Evolutionary conservation across 1,140 invertebrate species (phyloP), one percentile per base, ranked within the genome.

Genomic region (Calliphora vicina): DNA sequence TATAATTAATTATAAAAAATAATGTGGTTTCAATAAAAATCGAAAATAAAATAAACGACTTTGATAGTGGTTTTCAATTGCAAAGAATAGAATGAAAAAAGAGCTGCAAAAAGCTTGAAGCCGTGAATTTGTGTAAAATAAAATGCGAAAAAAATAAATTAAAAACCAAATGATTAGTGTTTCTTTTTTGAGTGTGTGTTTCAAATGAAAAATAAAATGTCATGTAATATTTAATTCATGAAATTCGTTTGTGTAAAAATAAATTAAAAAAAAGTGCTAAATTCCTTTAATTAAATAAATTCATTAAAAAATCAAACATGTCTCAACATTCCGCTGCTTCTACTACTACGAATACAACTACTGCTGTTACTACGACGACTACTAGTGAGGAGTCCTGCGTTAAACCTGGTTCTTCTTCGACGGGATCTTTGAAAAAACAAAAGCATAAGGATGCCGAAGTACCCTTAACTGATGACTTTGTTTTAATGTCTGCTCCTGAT

Each of bases 401-500:
- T 57, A 57, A 57, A n/a, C 2, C 50, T 1, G 50, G 15, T 17
- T n/a, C 15, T 15, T 25, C 61, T 67, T 25, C 23, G 2, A 67
- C 23, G n/a, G 61, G 61, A 8, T 67, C 61, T 23, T 23, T 67
- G 20, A 67, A 67, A 23, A 67, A 67, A 23, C 61, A 67, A 23
- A 67, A 67, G 12, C 23, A 67, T 12, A 67, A 67, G 61, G 61
- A 67, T 23, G 9, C 61, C 20, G 45, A 50, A 17, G 13, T 17
- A 50, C n/a, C 74, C 20, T 43, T 78, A 78, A n/a, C 35, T 3
- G 42, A 78, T 23, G 72, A 74, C 35, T 74, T 74, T 74, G 72
- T 74, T 74, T 29, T 74, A 35, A 73, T 73, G 71, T 15, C 72
- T 29, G n/a, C 72, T 29, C 72, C 72, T n/a, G 72, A 74, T 35